Base-by-base conservation (phyloP, 2,797 vertebrate genomes). In the Cyclopterus lumpus region DNA sequence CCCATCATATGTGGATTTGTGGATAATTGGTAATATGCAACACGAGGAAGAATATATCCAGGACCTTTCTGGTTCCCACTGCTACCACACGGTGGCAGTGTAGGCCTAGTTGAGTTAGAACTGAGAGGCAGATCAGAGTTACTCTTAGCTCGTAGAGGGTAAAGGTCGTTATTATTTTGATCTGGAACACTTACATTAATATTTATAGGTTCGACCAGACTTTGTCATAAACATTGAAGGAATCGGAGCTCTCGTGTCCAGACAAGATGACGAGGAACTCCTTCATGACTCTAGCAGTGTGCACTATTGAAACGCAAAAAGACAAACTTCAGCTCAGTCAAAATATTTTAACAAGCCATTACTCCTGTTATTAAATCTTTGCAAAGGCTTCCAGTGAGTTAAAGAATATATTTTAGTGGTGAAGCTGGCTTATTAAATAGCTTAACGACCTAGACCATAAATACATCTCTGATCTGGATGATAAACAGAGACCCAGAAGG, bases 1-100 rank as follows among this genome's bases (percentile, higher is more conserved):
- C 5, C 44, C 2, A 12, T 48, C 9, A 38, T 28, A 26, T 60
- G 44, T 60, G 44, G 30, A 26, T 49, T 38, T 49, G 44, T 38
- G 57, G 22, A 71, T 59, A 22, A 60, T 30, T 18, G 8, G 14
- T 26, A 11, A 24, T 36, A 14, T 24, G 58, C 34, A 38, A 16
- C 15, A 55, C 24, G 2, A 34, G 8, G 2, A 30, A 55, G 8
- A 71, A 16, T 24, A 32, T 16, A 2, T 18, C 14, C 22, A 36
- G n/a, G 6, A 40, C 22, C n/a, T 30, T 59, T 26, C 1, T 2
- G 24, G 48, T 36, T 59, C 22, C 54, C 34, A 4, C 16, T 66
- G 2, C 12, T 11, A 61, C 88, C 92, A 90, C 83, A 70, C 15
- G 86, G 78, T 70, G 90, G 91, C 88, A 89, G 85, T 83, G 63